Evolutionary conservation across 2,113 vertebrate genomes (phyloP).

Genomic region (Vombatus ursinus): DNA sequence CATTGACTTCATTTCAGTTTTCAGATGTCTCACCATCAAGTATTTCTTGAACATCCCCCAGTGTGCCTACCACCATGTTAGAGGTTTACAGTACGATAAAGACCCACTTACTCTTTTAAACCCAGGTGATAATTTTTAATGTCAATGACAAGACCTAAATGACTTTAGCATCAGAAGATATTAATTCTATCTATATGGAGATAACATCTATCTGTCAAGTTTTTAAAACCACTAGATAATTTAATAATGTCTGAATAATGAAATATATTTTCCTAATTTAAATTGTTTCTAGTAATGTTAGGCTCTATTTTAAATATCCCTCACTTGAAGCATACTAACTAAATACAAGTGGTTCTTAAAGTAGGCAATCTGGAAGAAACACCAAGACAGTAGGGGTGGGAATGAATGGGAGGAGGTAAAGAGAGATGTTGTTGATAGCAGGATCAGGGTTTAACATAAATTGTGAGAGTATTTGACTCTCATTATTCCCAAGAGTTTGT

Average conservation of each 20-base stretch:
- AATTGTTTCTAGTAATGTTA: conserved; percentile 40
- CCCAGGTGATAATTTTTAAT: conserved; percentile 29
- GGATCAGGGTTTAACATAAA: not conserved
- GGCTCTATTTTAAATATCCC: conserved; percentile 6
- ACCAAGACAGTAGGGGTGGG: not conserved
- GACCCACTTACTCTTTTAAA: conserved; percentile 50
- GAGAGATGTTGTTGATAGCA: not conserved
- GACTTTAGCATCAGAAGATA: not conserved
- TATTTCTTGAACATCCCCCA: not conserved
- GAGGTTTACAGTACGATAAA: conserved; percentile 34
- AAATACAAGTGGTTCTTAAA: not conserved
- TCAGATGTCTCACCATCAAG: conserved; percentile 39
- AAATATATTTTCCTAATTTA: conserved; percentile 22
- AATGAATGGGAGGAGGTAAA: not conserved
- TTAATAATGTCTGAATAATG: not conserved
- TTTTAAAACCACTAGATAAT: not conserved
- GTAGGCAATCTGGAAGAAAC: not conserved
- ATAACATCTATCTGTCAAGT: not conserved
- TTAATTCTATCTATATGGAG: not conserved
- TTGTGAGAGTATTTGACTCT: not conserved
- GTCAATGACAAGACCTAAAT: conserved; percentile 44
- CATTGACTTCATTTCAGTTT: conserved; percentile 49
- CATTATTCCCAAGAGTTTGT: not conserved
- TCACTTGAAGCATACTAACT: not conserved
- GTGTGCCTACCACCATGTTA: not conserved